Conservation (phyloP, 2,113 vertebrate genomes). For the Poeciliopsis prolifica region DNA sequence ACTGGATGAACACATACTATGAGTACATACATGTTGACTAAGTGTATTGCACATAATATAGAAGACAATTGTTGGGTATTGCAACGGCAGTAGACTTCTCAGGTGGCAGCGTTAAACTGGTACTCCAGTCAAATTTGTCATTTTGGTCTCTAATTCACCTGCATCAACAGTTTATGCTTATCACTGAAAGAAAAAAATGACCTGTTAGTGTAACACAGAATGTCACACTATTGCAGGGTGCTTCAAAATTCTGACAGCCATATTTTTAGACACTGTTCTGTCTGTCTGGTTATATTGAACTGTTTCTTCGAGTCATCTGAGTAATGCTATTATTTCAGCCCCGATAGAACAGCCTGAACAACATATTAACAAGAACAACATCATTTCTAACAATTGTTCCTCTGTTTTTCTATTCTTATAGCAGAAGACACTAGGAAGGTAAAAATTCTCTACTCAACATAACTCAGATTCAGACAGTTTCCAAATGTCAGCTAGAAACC, state of each 20-base stretch:
- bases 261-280: background rate
- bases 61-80: background rate
- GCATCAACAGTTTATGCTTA: background rate
- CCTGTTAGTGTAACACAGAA: too few relatives aligned
- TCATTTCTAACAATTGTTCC: too few relatives aligned
- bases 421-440: too few relatives aligned
- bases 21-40: background rate
- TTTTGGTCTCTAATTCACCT: background rate
- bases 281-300: background rate
- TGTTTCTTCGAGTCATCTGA: too few relatives aligned
- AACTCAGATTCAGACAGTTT: too few relatives aligned
- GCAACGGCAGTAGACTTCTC: too few relatives aligned
- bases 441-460: too few relatives aligned
- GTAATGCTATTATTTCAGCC: too few relatives aligned
- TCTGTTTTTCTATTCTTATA: too few relatives aligned
- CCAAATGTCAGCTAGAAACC: too few relatives aligned
- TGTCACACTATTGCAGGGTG: too few relatives aligned
- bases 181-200: background rate
- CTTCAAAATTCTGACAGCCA: background rate
- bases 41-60: slow-evolving; percentile 11
- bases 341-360: background rate
- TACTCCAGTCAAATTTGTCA: background rate
- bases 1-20: slow-evolving; percentile 18
- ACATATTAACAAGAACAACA: too few relatives aligned
- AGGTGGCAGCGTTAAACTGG: background rate